phyloP scores from a whole-genome alignment of 1,140 invertebrate species.

The Trachymyrmex cornetzi region DNA sequence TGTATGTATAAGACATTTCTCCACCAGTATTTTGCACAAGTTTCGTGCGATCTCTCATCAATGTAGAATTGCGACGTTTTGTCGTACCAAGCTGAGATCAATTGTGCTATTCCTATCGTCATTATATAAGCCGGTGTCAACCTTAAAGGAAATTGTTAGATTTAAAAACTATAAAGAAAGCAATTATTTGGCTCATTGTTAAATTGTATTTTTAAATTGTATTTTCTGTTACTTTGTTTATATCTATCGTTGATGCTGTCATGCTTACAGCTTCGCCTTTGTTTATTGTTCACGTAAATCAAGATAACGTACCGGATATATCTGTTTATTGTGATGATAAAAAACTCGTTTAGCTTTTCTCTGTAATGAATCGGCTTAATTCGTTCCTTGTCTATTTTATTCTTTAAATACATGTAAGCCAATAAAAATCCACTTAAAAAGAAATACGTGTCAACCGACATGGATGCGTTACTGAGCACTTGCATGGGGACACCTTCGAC shows the following conservation, averaged over 20 bases:
- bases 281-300: background rate
- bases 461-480: constrained; percentile 82
- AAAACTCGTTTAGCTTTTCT: constrained; percentile 77
- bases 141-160: constrained; percentile 75
- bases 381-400: constrained; percentile 70
- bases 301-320: constrained; percentile 83
- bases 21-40: constrained; percentile 89
- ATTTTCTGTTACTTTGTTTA: background rate
- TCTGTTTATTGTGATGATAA: constrained; percentile 79
- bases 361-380: constrained; percentile 69
- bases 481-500: constrained; percentile 80
- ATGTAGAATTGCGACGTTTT: constrained; percentile 86
- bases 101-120: constrained; percentile 85
- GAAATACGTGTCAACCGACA: constrained; percentile 87
- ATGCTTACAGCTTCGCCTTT: background rate
- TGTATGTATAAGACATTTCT: constrained; percentile 89
- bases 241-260: background rate
- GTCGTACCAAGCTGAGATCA: constrained; percentile 85
- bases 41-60: constrained; percentile 85
- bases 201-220: background rate
- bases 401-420: constrained; percentile 82
- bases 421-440: constrained; percentile 86
- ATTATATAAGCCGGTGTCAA: constrained; percentile 87
- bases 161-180: background rate
- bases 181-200: background rate